Conservation (phyloP, 1,140 invertebrate genomes). For the Mizuhopecten yessoensis region DNA sequence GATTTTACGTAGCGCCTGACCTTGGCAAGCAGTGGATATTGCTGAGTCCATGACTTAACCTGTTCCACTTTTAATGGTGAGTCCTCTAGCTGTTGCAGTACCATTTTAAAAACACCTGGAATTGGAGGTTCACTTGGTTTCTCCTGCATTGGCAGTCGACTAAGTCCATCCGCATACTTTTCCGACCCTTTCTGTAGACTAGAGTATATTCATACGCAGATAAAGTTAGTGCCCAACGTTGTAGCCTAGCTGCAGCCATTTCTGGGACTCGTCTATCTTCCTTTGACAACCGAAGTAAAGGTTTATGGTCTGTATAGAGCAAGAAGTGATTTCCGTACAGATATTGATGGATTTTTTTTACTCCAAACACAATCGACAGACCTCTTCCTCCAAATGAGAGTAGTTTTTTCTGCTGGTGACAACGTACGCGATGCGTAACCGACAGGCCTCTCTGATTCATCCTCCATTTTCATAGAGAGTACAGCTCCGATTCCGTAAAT, state of each 20-base stretch:
- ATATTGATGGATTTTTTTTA: too few species aligned
- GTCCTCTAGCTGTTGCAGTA: slow-evolving; percentile 55
- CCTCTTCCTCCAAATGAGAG: too few species aligned
- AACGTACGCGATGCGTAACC: too few species aligned
- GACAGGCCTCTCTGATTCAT: slow-evolving; percentile 79
- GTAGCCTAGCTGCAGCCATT: slow-evolving; percentile 73
- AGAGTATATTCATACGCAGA: slow-evolving; percentile 78
- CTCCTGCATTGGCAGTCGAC: slow-evolving; percentile 57
- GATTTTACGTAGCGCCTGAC: slow-evolving; percentile 44
- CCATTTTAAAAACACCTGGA: slow-evolving; percentile 5
- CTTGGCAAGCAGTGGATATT: slow-evolving; percentile 53
- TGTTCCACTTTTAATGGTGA: slow-evolving; percentile 48
- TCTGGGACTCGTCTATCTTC: slow-evolving; percentile 77
- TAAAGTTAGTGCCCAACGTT: slow-evolving; percentile 74
- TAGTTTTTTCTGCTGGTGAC: too few species aligned
- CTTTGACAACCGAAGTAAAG: slow-evolving; percentile 81
- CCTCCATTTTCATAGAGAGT: slow-evolving; percentile 80
- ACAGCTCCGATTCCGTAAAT: slow-evolving; percentile 83
- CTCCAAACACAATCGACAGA: too few species aligned
- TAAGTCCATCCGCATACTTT: slow-evolving; percentile 70
- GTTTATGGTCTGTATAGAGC: slow-evolving; percentile 84
- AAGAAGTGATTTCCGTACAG: slow-evolving; percentile 82
- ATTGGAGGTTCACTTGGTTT: neutral
- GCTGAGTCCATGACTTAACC: slow-evolving; percentile 43
- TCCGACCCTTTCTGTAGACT: slow-evolving; percentile 76